phyloP scores from a whole-genome alignment of 1,140 invertebrate genomes.

The Elysia chlorotica region DNA sequence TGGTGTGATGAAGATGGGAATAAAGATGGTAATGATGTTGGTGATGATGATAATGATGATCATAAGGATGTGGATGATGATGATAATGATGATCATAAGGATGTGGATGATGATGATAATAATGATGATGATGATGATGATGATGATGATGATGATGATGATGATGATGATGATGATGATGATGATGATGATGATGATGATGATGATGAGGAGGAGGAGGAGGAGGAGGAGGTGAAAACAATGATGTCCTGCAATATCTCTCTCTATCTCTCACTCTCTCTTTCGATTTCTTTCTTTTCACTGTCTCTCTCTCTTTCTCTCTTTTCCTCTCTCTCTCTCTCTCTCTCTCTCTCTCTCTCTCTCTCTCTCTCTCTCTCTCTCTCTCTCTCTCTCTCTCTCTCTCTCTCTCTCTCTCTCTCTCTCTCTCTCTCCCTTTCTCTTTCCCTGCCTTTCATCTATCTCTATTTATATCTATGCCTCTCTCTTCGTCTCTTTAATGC shows the following conservation, averaged over 20 bases:
- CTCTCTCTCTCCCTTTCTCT: too few relatives aligned
- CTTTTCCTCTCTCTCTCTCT: neutral
- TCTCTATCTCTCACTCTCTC: neutral
- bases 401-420: too few relatives aligned
- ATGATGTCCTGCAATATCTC: neutral
- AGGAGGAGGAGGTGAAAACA: neutral
- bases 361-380: neutral
- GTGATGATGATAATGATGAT: too few relatives aligned
- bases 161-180: constrained; percentile 19
- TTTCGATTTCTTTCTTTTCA: neutral
- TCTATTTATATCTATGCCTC: too few relatives aligned
- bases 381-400: too few relatives aligned
- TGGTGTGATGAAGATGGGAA: too few relatives aligned
- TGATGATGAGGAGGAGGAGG: neutral
- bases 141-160: constrained; percentile 18
- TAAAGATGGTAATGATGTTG: too few relatives aligned
- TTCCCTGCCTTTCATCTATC: too few relatives aligned
- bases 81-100: too few relatives aligned
- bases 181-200: constrained; percentile 17
- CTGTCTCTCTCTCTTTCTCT: neutral
- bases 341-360: neutral
- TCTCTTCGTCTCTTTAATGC: too few relatives aligned
- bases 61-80: too few relatives aligned
- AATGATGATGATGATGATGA: constrained; percentile 19
- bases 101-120: too few relatives aligned